phyloP scores from a whole-genome alignment of 1,140 invertebrate species.

The Pogonomyrmex barbatus region DNA sequence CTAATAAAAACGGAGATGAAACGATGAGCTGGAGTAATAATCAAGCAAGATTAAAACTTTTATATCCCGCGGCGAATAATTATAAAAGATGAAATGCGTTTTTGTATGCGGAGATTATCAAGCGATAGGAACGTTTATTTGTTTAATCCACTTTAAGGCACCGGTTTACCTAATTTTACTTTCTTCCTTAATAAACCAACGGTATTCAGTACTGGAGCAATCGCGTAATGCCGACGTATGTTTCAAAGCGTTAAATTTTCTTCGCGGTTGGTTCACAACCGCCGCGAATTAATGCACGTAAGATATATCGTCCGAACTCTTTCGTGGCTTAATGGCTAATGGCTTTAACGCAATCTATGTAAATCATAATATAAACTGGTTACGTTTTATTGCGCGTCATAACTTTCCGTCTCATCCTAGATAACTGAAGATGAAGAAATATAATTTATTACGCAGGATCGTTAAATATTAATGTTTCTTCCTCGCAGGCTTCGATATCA shows the following conservation, averaged over 20 bases:
- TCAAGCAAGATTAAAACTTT: constrained; percentile 60
- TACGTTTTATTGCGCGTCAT: constrained; percentile 50
- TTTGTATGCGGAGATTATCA: constrained; percentile 27
- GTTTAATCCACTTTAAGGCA: constrained; percentile 56
- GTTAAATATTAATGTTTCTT: constrained; percentile 45
- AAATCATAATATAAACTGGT: constrained; percentile 58
- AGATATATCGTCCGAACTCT: constrained; percentile 37
- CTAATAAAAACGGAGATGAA: constrained; percentile 56
- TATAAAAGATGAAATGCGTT: constrained; percentile 40
- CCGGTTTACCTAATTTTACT: not conserved
- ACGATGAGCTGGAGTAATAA: constrained; percentile 41
- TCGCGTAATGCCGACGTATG: not conserved
- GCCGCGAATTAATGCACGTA: constrained; percentile 19
- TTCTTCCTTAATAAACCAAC: not conserved
- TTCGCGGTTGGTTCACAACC: constrained; percentile 11
- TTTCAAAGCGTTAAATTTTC: constrained; percentile 10
- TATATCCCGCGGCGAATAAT: constrained; percentile 38
- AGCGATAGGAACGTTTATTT: constrained; percentile 47
- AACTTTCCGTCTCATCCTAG: constrained; percentile 41
- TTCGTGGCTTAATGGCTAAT: constrained; percentile 38
- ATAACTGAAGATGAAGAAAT: constrained; percentile 36
- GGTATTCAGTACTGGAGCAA: not conserved
- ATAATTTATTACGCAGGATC: constrained; percentile 44
- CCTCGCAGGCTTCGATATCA: not conserved
- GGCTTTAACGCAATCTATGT: constrained; percentile 57